phyloP scores from a whole-genome alignment of 1,140 invertebrate genomes.

The Dendroctonus ponderosae region DNA sequence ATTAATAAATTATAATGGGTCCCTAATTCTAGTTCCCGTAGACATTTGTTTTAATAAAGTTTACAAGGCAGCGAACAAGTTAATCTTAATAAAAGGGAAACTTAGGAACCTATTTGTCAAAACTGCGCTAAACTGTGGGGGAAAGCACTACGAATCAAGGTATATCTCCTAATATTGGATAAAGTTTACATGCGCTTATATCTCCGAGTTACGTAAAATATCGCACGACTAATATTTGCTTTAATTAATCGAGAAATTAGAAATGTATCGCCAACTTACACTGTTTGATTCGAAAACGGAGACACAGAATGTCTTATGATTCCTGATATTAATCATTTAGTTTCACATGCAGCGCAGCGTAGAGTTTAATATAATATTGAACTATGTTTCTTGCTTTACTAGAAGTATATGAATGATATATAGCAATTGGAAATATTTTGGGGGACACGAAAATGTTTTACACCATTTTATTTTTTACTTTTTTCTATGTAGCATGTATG shows the following conservation, averaged over 20 bases:
- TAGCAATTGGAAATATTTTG: too few relatives aligned
- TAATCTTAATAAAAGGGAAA: slow-evolving; percentile 22
- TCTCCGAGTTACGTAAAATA: slow-evolving; percentile 4
- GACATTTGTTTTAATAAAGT: slow-evolving; percentile 25
- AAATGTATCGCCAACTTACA: not conserved
- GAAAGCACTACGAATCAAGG: slow-evolving; percentile 11
- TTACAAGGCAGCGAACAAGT: slow-evolving; percentile 19
- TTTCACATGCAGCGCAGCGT: too few relatives aligned
- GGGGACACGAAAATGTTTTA: too few relatives aligned
- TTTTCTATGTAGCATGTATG: too few relatives aligned
- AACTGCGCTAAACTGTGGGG: slow-evolving; percentile 13
- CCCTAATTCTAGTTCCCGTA: not conserved
- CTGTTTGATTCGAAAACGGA: too few relatives aligned
- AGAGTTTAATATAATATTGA: too few relatives aligned
- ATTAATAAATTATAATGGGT: slow-evolving; percentile 2
- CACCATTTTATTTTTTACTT: too few relatives aligned
- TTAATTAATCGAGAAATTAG: slow-evolving; percentile 9
- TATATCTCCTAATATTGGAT: slow-evolving; percentile 14
- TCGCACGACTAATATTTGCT: slow-evolving; percentile 11
- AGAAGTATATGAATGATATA: too few relatives aligned
- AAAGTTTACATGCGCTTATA: slow-evolving; percentile 10
- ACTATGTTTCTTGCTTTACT: too few relatives aligned
- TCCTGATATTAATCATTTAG: too few relatives aligned
- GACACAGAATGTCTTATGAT: too few relatives aligned
- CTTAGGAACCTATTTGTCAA: slow-evolving; percentile 22